Conservation (phyloP, 2,797 vertebrate species). For the Acrossocheilus wenchowensis region DNA sequence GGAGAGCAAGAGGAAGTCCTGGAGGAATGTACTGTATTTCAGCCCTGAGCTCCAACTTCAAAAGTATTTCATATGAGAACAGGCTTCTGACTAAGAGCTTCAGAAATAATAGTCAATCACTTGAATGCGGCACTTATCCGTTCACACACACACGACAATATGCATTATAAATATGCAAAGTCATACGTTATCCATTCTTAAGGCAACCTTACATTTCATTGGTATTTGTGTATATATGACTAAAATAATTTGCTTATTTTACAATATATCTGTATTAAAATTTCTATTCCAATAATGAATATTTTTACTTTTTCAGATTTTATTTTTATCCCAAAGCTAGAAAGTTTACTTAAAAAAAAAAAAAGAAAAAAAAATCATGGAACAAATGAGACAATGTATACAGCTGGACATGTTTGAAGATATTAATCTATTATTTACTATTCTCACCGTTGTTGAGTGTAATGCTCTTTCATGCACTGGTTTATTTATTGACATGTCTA, state of each 20-base stretch:
- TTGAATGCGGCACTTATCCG: background rate
- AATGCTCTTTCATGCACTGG: background rate
- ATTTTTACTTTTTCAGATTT: background rate
- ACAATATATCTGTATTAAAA: background rate
- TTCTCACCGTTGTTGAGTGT: background rate
- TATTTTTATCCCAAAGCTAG: background rate
- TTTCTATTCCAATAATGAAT: background rate
- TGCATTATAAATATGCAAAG: background rate
- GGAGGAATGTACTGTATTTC: slow-evolving; percentile 60
- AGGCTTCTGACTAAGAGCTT: slow-evolving; percentile 19
- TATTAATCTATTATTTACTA: background rate
- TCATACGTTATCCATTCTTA: background rate
- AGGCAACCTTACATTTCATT: background rate
- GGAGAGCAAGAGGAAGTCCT: slow-evolving; percentile 68
- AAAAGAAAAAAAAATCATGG: background rate
- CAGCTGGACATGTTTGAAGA: background rate
- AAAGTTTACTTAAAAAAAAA: background rate
- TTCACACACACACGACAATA: background rate
- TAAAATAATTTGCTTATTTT: background rate
- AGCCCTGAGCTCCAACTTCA: slow-evolving; percentile 44
- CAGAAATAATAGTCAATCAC: slow-evolving; percentile 35
- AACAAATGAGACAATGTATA: slow-evolving; percentile 1
- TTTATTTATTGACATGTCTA: slow-evolving; percentile 5
- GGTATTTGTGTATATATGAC: no score
- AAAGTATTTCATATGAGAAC: slow-evolving; percentile 30